phyloP scores from a whole-genome alignment of 2,888 invertebrate species.

The Prostheceraeus crozeri region DNA sequence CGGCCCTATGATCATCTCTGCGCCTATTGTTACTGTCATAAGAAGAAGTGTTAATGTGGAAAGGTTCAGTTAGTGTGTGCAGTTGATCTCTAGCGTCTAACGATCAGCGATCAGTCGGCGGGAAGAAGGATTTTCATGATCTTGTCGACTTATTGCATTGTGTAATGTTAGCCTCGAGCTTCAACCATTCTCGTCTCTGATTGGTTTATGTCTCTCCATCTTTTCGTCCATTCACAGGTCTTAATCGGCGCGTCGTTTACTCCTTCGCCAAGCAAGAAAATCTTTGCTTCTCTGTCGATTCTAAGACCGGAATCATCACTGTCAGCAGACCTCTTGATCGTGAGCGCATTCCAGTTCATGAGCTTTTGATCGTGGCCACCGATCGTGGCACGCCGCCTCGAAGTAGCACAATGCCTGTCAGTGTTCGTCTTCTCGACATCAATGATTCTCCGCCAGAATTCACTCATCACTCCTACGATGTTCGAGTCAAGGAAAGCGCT shows the following conservation, averaged over 20 bases:
- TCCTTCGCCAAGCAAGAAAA: not conserved
- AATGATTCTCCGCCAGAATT: constrained; percentile 37
- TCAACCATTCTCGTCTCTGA: too few species aligned
- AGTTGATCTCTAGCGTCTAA: too few species aligned
- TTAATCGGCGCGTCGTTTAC: constrained; percentile 31
- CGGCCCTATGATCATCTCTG: too few species aligned
- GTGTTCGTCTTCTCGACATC: constrained; percentile 32
- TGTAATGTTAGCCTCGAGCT: too few species aligned
- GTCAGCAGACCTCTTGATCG: constrained; percentile 34
- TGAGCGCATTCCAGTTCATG: constrained; percentile 22
- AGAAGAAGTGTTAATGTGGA: too few species aligned
- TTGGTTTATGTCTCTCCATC: too few species aligned
- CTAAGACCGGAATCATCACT: constrained; percentile 33
- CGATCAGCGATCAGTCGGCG: too few species aligned
- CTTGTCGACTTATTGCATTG: too few species aligned
- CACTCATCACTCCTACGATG: not conserved
- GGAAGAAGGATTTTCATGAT: too few species aligned
- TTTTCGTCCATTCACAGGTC: constrained; percentile 9
- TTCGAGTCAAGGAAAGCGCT: constrained; percentile 25
- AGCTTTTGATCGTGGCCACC: constrained; percentile 23
- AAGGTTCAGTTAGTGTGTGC: too few species aligned
- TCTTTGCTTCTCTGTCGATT: constrained; percentile 32
- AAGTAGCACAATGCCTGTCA: constrained; percentile 14
- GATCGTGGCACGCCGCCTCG: constrained; percentile 22
- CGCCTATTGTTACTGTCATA: too few species aligned